These are phyloP conservation scores for Rhabdornis inornatus DNA, from an alignment of 2,113 vertebrate species.

Conservation along the genomic window DNA sequence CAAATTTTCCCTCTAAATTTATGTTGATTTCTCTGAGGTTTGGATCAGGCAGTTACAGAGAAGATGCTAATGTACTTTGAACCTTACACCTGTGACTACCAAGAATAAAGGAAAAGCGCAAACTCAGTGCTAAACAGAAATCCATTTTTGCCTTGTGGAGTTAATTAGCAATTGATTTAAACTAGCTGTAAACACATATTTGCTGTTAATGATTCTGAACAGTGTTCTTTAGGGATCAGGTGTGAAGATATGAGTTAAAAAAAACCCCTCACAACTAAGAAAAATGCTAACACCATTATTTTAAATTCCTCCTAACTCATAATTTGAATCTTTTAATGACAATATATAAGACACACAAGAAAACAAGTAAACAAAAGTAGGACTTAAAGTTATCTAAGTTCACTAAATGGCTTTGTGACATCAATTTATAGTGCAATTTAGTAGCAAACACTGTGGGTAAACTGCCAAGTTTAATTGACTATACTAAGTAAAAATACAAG, in stretches of 20 bases:
- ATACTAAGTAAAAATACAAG: conserved; percentile 58
- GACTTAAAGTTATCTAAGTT: conserved; percentile 47
- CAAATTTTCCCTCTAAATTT: neutral
- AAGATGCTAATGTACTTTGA: neutral
- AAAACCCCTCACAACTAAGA: neutral
- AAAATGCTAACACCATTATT: conserved; percentile 24
- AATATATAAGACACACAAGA: conserved; percentile 14
- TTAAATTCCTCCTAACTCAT: neutral
- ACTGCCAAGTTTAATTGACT: conserved; percentile 70
- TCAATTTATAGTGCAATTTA: conserved; percentile 60
- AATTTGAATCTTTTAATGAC: conserved; percentile 55
- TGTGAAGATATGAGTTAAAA: conserved; percentile 44
- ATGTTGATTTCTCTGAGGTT: neutral
- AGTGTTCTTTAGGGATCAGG: conserved; percentile 34
- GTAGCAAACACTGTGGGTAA: conserved; percentile 53
- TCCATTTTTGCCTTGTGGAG: conserved; percentile 64
- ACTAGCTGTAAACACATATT: conserved; percentile 64
- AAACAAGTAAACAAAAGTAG: conserved; percentile 40
- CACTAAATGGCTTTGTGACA: conserved; percentile 57
- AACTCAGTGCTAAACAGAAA: conserved; percentile 66
- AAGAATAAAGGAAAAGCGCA: conserved; percentile 42
- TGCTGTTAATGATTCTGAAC: conserved; percentile 61
- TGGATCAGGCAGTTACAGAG: neutral
- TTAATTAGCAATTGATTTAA: conserved; percentile 76
- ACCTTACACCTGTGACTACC: conserved; percentile 49